phyloP scores from a whole-genome alignment of 2,797 vertebrate genomes.

The Falco novaeseelandiae region DNA sequence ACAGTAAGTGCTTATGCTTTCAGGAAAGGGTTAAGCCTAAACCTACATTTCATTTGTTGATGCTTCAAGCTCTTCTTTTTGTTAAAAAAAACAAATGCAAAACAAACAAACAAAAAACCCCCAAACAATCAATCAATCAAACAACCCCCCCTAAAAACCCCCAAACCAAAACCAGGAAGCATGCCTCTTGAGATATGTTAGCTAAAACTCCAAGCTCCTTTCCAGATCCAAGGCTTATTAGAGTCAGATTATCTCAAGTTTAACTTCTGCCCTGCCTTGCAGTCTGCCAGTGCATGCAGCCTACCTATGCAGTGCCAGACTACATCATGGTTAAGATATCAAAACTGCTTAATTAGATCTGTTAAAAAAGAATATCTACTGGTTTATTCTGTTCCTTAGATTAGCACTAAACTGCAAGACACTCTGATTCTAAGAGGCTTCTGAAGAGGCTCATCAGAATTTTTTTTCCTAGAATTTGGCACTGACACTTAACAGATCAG shows the following conservation, averaged over 20 bases:
- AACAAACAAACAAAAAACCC: neutral
- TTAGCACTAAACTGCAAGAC: neutral
- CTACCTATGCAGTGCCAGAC: neutral
- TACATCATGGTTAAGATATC: accelerated
- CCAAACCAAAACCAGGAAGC: neutral
- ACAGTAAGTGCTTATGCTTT: neutral
- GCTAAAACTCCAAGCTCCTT: neutral
- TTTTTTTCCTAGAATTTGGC: neutral
- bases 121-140: too few relatives aligned
- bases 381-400: neutral
- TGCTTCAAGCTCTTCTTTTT: neutral
- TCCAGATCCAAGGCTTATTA: neutral
- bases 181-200: neutral
- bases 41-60: neutral
- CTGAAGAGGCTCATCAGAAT: neutral
- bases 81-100: neutral
- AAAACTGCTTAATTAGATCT: neutral
- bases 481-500: neutral
- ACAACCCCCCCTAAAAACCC: neutral
- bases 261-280: neutral
- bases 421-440: neutral
- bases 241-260: neutral
- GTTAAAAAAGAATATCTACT: neutral
- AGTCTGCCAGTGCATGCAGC: neutral
- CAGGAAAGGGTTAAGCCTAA: neutral